Base-by-base conservation (phyloP, 2,888 invertebrate genomes). In the Macropis europaea region DNA sequence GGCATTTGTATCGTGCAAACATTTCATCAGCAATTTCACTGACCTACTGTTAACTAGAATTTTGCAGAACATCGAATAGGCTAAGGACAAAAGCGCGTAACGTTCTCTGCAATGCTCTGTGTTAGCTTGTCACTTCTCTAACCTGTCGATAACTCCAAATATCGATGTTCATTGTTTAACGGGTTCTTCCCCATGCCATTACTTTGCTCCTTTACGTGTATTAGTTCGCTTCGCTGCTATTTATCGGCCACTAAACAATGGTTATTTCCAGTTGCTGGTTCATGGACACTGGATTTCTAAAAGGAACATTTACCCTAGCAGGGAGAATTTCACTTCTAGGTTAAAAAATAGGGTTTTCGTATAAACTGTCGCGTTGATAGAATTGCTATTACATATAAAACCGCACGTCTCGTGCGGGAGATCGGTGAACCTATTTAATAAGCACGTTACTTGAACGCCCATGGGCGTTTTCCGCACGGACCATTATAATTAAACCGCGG, bases 91-190 rank as follows among this genome's bases (percentile, higher is more conserved):
- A 5, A 3, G 13, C 11, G 26, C 7, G 15, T 30, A 30, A 22
- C 40, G 11, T 7, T 15, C 28, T 24, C n/a, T 22, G 24, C n/a
- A 15, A 30, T 36, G 17, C 22, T 47, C 26, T 9, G 34, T 34
- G 11, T 43, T n/a, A 6, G 1, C 13, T 2, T 7, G 43, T 19
- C 48, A 26, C n/a, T 6, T 5, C 7, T 11, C 1, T 6, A 28
- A 22, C 28, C 2, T 36, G 34, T 42, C 68, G 69, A 68, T 70
- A 70, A 59, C 42, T 68, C 32, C 32, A 32, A 52, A 53, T 40
- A 59, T 68, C 59, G 69, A 47, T 47, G 48, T 70, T 70, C 34
- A 36, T 59, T 47, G 68, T 68, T 42, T 24, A 47, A 6, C 30
- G 32, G 34, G n/a, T 47, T 68, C 40, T 53, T 38, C 45, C 32